These are phyloP conservation scores for Yponomeuta plumbellus DNA, from an alignment of 2,888 invertebrate species.

Conservation along the genomic window DNA sequence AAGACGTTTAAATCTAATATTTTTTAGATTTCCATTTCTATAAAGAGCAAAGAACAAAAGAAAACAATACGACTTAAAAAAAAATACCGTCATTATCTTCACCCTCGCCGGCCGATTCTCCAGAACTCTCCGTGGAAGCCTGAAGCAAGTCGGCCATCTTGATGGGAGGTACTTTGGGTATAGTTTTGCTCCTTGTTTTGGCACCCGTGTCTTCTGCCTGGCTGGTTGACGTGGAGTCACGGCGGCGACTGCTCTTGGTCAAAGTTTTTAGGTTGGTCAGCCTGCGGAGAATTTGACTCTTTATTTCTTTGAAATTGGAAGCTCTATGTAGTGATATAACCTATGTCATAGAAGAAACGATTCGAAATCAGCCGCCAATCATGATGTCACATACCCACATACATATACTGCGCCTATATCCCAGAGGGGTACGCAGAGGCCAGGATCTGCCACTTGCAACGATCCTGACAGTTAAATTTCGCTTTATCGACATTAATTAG, in stretches of 20 bases:
- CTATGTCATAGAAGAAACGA: no score
- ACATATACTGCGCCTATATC: no score
- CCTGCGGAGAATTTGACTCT: conserved; percentile 34
- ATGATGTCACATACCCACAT: no score
- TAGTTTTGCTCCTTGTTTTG: conserved; percentile 27
- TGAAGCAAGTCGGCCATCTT: conserved; percentile 47
- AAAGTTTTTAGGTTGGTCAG: conserved; percentile 52
- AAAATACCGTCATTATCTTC: conserved; percentile 38
- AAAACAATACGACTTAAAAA: neutral
- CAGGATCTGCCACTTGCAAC: no score
- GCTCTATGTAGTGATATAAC: no score
- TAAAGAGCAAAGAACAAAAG: neutral
- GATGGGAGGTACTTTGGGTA: conserved; percentile 40
- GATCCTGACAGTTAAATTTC: no score
- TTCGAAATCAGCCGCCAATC: no score
- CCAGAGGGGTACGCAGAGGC: no score
- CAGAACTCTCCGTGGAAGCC: conserved; percentile 48
- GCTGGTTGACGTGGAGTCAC: conserved; percentile 32
- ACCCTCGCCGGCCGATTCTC: conserved; percentile 38
- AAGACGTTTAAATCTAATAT: no score
- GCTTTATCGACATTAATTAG: no score
- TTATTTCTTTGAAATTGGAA: neutral
- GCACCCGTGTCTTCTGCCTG: conserved; percentile 28
- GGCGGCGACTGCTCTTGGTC: conserved; percentile 44
- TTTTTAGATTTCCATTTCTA: neutral